A percentile compares a stretch with the other conserved stretches of the same genome.
These are phyloP conservation scores for Rhipidura dahli DNA, from an alignment of 2,113 vertebrate genomes.

Conservation along the genomic window DNA sequence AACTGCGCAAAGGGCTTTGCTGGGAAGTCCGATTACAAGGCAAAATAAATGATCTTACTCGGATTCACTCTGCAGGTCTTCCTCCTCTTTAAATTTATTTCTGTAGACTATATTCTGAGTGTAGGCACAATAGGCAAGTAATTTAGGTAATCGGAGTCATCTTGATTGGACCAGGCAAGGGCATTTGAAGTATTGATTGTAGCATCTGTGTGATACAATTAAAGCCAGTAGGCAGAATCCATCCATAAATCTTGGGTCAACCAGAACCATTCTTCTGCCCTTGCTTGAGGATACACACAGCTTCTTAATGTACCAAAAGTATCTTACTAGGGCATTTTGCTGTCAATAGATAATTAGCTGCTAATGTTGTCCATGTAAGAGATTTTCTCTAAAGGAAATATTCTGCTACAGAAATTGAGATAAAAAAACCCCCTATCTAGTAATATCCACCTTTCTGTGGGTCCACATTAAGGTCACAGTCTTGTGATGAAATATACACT, in stretches of 20 bases:
- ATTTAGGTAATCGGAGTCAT: conserved; percentile 42
- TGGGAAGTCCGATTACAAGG: not conserved
- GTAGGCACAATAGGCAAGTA: conserved; percentile 7
- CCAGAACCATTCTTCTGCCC: conserved; percentile 1
- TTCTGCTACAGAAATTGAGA: not conserved
- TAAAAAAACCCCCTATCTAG: not conserved
- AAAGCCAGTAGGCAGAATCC: conserved; percentile 13
- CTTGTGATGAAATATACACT: not conserved
- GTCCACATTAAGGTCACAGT: not conserved
- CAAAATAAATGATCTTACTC: not conserved
- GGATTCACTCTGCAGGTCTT: not conserved
- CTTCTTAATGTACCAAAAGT: not conserved
- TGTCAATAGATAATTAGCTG: conserved; percentile 18
- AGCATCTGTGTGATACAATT: conserved; percentile 26
- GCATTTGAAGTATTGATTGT: conserved; percentile 46
- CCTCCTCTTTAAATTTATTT: conserved; percentile 1
- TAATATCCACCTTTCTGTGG: not conserved
- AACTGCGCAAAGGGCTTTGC: not conserved
- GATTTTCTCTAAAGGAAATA: not conserved
- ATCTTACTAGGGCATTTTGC: not conserved
- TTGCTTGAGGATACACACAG: not conserved
- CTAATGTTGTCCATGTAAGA: not conserved
- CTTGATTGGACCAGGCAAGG: conserved; percentile 39
- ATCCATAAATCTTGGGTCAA: conserved; percentile 36
- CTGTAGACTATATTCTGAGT: not conserved